Base-by-base conservation (phyloP, 2,797 vertebrate species). In the Paedocypris micromegethes region DNA sequence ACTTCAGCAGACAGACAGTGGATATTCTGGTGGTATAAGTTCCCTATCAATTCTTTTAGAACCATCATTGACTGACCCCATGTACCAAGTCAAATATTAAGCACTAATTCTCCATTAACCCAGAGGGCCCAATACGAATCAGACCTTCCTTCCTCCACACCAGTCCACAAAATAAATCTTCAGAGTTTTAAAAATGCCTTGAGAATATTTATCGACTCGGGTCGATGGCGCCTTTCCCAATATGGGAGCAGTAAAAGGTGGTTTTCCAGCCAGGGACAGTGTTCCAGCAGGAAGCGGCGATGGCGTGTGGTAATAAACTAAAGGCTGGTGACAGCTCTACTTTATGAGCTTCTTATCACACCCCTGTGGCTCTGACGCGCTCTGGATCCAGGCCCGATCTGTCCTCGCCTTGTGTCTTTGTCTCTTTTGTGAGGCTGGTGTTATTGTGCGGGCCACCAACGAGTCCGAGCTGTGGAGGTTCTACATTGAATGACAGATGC, bases 291-390 rank as follows among this genome's bases (percentile, higher is more conserved):
- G 6, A 70, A 57, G 9, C 43, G 43, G 49, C 44, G 8, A 6
- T 3, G 60, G 40, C 64, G 50, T 51, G 51, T 8, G 3, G 4
- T 63, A 51, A 68, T 72, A 68, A 68, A 64, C 56, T 52, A 63
- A 68, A 72, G 58, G 58, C 8, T 39, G 54, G 54, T 57, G 55
- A 56, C 47, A 40, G 53, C 39, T 72, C 54, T 64, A 56, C 72
- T 70, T 72, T 68, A 71, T 59, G 48, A 58, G 58, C 47, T 72
- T 55, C 64, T 72, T 68, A 56, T 75, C 55, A 65, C 55, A 64
- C 64, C 51, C 39, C 52, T 66, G 45, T 56, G 58, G 47, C 58
- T 73, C 48, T 58, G 62, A 44, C n/a, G 39, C 51, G 52, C 49
- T 72, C 38, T 63, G 59, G n/a, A 49, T 52, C 47, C 41, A 6